Conservation (phyloP, 1,140 invertebrate species). For the Meloidogyne chitwoodi region DNA sequence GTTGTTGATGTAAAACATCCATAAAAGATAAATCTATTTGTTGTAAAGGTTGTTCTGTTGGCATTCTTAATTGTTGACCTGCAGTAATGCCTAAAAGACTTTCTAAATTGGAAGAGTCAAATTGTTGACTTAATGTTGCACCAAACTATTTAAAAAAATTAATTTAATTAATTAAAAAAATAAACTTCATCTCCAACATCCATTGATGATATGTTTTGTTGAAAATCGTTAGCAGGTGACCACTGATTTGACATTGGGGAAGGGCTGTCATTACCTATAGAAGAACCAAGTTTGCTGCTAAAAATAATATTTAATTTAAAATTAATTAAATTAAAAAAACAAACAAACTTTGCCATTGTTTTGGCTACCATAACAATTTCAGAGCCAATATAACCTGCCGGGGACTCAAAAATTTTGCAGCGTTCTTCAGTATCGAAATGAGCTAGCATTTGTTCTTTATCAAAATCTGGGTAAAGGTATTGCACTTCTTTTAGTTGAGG, state of each 20-base stretch:
- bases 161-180: neutral
- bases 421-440: constrained; percentile 55
- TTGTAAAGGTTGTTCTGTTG: constrained; percentile 45
- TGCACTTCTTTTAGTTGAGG: constrained; percentile 57
- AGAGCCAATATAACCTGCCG: constrained; percentile 56
- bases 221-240: constrained; percentile 52
- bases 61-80: constrained; percentile 16
- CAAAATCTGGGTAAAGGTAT: constrained; percentile 57
- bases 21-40: constrained; percentile 58
- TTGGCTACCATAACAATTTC: constrained; percentile 60
- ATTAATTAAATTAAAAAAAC: neutral
- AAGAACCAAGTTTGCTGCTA: constrained; percentile 44
- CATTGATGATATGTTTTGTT: constrained; percentile 49
- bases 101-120: constrained; percentile 51
- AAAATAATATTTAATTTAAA: neutral
- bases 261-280: constrained; percentile 51
- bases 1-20: constrained; percentile 29
- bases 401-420: constrained; percentile 42
- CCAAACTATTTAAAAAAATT: constrained; percentile 45
- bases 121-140: constrained; percentile 40
- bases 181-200: constrained; percentile 46
- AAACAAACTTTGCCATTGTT: constrained; percentile 37
- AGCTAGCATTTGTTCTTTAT: constrained; percentile 58
- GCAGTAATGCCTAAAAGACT: constrained; percentile 51
- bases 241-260: constrained; percentile 56